Evolutionary conservation across 2,113 vertebrate species (phyloP), one percentile per base, ranked within the genome.

Genomic region (Empidonax alnorum): DNA sequence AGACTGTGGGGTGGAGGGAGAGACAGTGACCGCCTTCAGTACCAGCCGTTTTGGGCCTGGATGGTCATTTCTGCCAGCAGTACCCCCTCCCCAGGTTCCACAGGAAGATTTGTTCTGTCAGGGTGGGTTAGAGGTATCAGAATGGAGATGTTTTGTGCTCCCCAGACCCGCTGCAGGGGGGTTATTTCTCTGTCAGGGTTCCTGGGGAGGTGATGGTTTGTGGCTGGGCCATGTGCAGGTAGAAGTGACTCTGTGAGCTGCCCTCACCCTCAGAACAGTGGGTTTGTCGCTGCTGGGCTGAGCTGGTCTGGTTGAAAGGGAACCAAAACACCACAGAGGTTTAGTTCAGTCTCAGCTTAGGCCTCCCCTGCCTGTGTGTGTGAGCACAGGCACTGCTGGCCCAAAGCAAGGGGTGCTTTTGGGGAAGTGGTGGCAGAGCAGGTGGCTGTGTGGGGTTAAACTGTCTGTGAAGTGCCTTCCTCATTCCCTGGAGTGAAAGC

Each of bases 31-130:
- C 35, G 20, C 56, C 66, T 47, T 30, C 2, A 20, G 33, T 63
- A 53, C 33, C 25, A 17, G 10, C 14, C 5, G 0, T 61, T 68
- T 69, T 44, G 39, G 56, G 52, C 0, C 37, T 5, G 20, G 20
- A 13, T 75, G 21, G 50, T 71, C 2, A 3, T 62, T 73, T 37
- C 27, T 79, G 14, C 17, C 33, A 71, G 68, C 33, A 35, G 22
- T 22, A 47, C 59, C 9, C 30, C 44, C 66, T n/a, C 21, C 58
- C 61, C 7, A 44, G 30, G n/a, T 15, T 52, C 62, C 39, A 13
- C 28, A 1, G 9, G 33, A 19, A 21, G 46, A 20, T 46, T 77
- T 52, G 58, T 56, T 84, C 33, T 79, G 59, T 52, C 42, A 31
- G 30, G 20, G 44, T 24, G 63, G 52, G 12, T 52, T 52, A 27